Conservation (phyloP, 2,113 vertebrate species). For the Syngnathus scovelli region DNA sequence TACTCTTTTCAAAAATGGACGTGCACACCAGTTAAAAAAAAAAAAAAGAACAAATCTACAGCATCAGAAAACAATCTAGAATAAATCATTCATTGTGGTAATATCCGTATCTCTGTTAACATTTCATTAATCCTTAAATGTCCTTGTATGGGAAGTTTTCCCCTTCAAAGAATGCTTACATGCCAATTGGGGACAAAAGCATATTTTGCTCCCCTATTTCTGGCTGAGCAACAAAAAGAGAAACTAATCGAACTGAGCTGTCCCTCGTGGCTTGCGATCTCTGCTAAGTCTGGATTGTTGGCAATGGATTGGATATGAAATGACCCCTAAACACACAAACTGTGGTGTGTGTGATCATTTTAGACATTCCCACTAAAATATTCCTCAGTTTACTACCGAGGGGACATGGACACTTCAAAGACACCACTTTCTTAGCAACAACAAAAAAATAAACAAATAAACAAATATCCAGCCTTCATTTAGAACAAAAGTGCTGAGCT, state of each 20-base stretch:
- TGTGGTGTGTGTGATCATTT: constrained; percentile 48
- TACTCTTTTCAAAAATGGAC: background rate
- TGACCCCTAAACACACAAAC: constrained; percentile 36
- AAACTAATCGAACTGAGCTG: constrained; percentile 8
- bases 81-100: constrained; percentile 8
- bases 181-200: background rate
- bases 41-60: too few species aligned
- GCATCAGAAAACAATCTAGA: background rate
- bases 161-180: background rate
- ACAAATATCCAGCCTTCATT: constrained; percentile 55
- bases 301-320: constrained; percentile 45
- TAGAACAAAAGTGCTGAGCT: constrained; percentile 45
- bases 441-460: constrained; percentile 42
- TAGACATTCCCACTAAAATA: constrained; percentile 48
- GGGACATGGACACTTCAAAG: constrained; percentile 64
- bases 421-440: constrained; percentile 43
- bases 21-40: background rate
- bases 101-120: constrained; percentile 13
- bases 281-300: constrained; percentile 10
- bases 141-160: background rate
- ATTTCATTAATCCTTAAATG: constrained; percentile 2
- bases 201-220: background rate
- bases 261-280: constrained; percentile 9
- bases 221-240: background rate
- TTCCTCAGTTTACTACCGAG: constrained; percentile 46